Percentiles rank a stretch among this genome's conserved stretches.
Evolutionary conservation across 2,113 vertebrate species (phyloP).

Genomic region (Erythrocebus patas): DNA sequence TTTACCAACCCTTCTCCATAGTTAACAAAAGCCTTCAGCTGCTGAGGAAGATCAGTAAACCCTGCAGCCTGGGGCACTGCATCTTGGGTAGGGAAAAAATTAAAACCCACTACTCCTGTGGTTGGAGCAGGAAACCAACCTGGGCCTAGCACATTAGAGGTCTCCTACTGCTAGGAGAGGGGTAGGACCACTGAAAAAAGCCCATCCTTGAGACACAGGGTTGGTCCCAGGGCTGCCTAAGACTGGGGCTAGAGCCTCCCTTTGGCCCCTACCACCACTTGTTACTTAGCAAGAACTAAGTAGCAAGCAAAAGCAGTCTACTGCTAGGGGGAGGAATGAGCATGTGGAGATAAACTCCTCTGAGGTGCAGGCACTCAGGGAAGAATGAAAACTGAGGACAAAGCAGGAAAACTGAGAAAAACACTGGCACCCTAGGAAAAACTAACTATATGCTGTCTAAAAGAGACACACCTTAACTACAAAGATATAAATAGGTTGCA

Average conservation of each 20-base stretch:
- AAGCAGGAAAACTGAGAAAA: background rate
- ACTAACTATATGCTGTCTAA: background rate
- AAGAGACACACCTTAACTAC: background rate
- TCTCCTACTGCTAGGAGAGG: background rate
- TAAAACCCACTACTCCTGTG: background rate
- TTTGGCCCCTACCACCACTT: background rate
- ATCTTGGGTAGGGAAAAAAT: background rate
- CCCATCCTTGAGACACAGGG: background rate
- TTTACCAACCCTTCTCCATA: background rate
- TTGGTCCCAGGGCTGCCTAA: background rate
- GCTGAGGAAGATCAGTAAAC: background rate
- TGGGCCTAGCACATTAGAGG: background rate
- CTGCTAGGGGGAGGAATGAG: background rate
- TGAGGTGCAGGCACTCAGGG: background rate
- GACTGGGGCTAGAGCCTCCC: background rate
- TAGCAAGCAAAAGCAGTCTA: background rate
- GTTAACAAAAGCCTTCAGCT: background rate
- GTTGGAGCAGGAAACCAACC: background rate
- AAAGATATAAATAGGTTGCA: background rate
- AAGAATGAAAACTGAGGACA: background rate
- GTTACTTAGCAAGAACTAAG: background rate
- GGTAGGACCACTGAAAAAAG: background rate
- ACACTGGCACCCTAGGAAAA: background rate
- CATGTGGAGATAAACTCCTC: background rate
- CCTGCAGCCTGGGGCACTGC: background rate